Percentiles rank a stretch among this genome's conserved stretches.
Evolutionary conservation across 2,888 invertebrate genomes (phyloP).

Genomic region (Drosophila paranaensis): DNA sequence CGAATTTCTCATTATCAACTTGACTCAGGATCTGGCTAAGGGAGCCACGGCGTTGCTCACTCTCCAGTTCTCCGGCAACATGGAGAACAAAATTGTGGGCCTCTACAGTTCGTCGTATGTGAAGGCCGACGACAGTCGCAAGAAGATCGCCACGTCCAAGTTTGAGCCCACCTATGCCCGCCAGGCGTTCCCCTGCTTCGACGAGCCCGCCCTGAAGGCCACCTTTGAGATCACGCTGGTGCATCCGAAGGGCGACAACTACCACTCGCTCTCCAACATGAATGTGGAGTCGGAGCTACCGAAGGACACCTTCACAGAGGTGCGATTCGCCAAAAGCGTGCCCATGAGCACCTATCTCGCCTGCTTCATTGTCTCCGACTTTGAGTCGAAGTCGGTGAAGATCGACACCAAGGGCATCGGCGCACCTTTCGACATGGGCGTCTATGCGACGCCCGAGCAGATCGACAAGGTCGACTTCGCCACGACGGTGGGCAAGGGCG

Average conservation of each 20-base stretch:
- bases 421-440: conserved; percentile 88
- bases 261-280: conserved; percentile 95
- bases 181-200: conserved; percentile 97
- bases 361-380: conserved; percentile 97
- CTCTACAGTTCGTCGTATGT: conserved; percentile 90
- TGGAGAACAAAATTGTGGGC: conserved; percentile 90
- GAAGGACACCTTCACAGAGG: conserved; percentile 87
- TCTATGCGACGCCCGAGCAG: conserved; percentile 91
- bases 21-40: conserved; percentile 55
- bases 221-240: conserved; percentile 91
- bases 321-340: conserved; percentile 92
- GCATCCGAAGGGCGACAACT: conserved; percentile 88
- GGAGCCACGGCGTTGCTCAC: conserved; percentile 45
- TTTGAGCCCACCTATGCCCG: conserved; percentile 98
- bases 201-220: conserved; percentile 96
- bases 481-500: conserved; percentile 89
- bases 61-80: conserved; percentile 87
- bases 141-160: conserved; percentile 93
- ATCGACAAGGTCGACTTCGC: conserved; percentile 92
- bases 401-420: conserved; percentile 87
- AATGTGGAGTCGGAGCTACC: conserved; percentile 85
- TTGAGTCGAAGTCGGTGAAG: conserved; percentile 86
- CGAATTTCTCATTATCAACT: conserved; percentile 81
- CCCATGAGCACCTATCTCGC: conserved; percentile 97
- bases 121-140: conserved; percentile 79